A percentile compares a stretch with the other conserved stretches of the same genome.
Conservation (phyloP, 1,140 invertebrate species). For the Tetramorium alpestre region DNA sequence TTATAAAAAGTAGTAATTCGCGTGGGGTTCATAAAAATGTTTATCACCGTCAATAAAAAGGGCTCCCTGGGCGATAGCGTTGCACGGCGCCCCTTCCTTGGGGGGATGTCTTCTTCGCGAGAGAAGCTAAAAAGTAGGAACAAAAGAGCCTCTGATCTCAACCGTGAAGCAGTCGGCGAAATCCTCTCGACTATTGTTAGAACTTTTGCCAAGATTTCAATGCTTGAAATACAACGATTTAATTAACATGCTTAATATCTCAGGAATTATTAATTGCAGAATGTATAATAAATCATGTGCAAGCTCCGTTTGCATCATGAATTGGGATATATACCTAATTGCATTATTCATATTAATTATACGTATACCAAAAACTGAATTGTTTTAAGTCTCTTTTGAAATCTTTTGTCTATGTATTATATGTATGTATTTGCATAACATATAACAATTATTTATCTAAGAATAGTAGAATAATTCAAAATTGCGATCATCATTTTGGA, state of each 20-base stretch:
- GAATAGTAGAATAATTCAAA: neutral
- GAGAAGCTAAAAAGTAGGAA: neutral
- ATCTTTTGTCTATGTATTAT: neutral
- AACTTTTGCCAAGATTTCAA: neutral
- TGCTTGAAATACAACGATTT: neutral
- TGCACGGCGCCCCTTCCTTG: neutral
- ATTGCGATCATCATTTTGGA: neutral
- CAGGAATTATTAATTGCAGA: neutral
- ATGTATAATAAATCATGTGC: neutral
- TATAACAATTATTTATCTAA: neutral
- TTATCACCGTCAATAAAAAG: conserved; percentile 29
- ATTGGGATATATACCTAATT: neutral
- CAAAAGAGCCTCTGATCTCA: conserved; percentile 6
- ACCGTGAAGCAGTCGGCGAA: neutral
- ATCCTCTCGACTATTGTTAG: neutral
- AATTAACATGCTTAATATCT: neutral
- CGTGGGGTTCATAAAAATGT: conserved; percentile 28
- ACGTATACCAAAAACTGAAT: neutral
- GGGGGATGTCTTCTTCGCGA: neutral
- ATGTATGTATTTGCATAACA: neutral
- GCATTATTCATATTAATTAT: neutral
- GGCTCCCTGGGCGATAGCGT: neutral
- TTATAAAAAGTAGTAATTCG: conserved; percentile 34
- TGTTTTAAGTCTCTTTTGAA: neutral
- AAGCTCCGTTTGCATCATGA: neutral